These are phyloP conservation scores for Eustalomyia histrio DNA, from an alignment of 2,888 invertebrate species.

Conservation along the genomic window DNA sequence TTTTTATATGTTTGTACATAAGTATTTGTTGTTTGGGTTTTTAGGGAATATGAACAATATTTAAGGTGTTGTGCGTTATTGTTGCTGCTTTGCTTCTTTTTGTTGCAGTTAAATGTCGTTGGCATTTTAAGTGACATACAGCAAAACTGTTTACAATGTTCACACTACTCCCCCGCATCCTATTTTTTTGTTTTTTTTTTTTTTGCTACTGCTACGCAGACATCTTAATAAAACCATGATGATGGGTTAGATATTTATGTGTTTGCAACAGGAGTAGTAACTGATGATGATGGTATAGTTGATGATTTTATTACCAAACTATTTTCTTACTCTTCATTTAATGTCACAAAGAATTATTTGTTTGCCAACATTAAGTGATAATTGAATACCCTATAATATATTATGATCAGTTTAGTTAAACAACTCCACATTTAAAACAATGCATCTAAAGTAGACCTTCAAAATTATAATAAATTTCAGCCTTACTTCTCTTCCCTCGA, in stretches of 20 bases:
- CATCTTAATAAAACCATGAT: neutral
- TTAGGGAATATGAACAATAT: constrained; percentile 31
- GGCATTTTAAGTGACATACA: constrained; percentile 60
- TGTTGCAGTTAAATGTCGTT: constrained; percentile 45
- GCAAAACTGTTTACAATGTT: constrained; percentile 44
- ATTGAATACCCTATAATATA: neutral
- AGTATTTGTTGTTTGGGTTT: constrained; percentile 26
- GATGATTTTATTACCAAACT: constrained; percentile 56
- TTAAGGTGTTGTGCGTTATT: constrained; percentile 29
- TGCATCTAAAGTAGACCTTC: too few relatives aligned
- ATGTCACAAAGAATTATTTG: constrained; percentile 40
- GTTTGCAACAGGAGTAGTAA: constrained; percentile 10
- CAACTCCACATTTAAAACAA: too few relatives aligned
- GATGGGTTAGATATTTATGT: neutral
- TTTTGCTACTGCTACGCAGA: neutral
- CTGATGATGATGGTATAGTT: constrained; percentile 15
- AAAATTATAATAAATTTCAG: too few relatives aligned
- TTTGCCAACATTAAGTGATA: neutral
- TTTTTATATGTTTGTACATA: neutral
- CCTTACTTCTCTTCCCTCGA: too few relatives aligned
- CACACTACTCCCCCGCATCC: neutral
- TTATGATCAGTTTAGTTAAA: too few relatives aligned
- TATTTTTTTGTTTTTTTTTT: neutral
- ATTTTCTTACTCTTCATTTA: constrained; percentile 46
- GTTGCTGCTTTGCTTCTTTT: neutral